Evolutionary conservation across 1,140 invertebrate species (phyloP), one percentile per base, ranked within the genome.

Genomic region (Drosophila virilis): DNA sequence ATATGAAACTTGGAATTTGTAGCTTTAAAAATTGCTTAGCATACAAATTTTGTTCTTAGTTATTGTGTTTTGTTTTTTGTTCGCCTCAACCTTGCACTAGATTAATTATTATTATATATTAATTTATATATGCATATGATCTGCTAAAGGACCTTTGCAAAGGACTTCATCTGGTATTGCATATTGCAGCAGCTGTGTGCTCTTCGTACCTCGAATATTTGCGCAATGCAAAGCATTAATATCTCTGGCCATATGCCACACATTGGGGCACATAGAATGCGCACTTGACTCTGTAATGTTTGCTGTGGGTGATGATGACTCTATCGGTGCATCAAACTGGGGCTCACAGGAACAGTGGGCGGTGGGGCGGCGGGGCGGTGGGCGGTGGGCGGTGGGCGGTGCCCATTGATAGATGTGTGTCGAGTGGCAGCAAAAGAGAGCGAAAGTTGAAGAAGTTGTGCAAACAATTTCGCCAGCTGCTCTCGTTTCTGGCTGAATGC

Each of bases 371-470:
- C n/a, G n/a, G n/a, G 2, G 33, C 7, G 15, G 15, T 2, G 8
- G 13, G 54, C n/a, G 35, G 10, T 10, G 40, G 2, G 1, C 6
- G n/a, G 17, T 17, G 17, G 17, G 17, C 17, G 17, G 17, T 1
- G 13, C 17, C n/a, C 32, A 33, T 33, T 54, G 55, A 46, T 55
- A 61, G 52, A 78, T 79, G 40, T 79, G 57, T 78, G 80, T 82
- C 79, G 74, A 82, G 71, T 73, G 62, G 65, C 60, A 50, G n/a
- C 42, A 35, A 48, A 60, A 48, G 58, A 74, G 66, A 81, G 79
- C 50, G 74, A 81, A 81, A 81, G 78, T 81, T 80, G 54, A 58
- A 71, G 57, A 22, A 76, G 45, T 50, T 72, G 66, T 15, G 64
- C 73, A 75, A 80, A 80, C 78, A 74, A 65, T 28, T 78, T 74